Evolutionary conservation across 2,888 invertebrate species (phyloP).

Genomic region (Lepidochrysops patricia): DNA sequence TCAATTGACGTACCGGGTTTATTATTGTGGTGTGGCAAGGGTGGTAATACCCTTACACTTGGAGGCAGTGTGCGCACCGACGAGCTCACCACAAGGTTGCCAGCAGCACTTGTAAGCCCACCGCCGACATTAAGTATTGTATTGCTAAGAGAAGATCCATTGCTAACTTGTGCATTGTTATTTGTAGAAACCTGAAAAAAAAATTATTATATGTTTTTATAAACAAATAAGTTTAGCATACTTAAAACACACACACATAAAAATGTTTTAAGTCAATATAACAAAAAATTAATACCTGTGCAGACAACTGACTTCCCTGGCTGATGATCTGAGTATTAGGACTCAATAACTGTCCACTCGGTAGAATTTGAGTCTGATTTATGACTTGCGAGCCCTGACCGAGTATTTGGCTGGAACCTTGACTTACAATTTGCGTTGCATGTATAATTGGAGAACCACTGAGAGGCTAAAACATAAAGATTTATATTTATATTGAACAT

Average conservation of each 20-base stretch:
- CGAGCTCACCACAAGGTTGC: slow-evolving; percentile 55
- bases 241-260: too few species aligned
- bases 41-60: slow-evolving; percentile 59
- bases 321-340: slow-evolving; percentile 66
- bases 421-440: slow-evolving; percentile 61
- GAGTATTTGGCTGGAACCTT: slow-evolving; percentile 50
- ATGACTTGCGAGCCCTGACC: slow-evolving; percentile 58
- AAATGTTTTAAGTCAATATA: not conserved
- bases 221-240: too few species aligned
- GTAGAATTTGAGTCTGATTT: slow-evolving; percentile 53
- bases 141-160: slow-evolving; percentile 42
- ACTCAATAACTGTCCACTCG: slow-evolving; percentile 50
- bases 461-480: slow-evolving; percentile 48
- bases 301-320: slow-evolving; percentile 59
- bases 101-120: slow-evolving; percentile 44
- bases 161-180: slow-evolving; percentile 41
- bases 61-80: slow-evolving; percentile 57
- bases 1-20: slow-evolving; percentile 56
- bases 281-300: slow-evolving; percentile 28
- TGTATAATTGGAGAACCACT: slow-evolving; percentile 59
- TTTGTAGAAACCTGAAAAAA: slow-evolving; percentile 36
- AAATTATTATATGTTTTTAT: too few species aligned
- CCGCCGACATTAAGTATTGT: slow-evolving; percentile 56
- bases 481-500: not conserved
- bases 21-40: slow-evolving; percentile 53